phyloP scores from a whole-genome alignment of 2,113 vertebrate species.

The Dicentrarchus labrax region DNA sequence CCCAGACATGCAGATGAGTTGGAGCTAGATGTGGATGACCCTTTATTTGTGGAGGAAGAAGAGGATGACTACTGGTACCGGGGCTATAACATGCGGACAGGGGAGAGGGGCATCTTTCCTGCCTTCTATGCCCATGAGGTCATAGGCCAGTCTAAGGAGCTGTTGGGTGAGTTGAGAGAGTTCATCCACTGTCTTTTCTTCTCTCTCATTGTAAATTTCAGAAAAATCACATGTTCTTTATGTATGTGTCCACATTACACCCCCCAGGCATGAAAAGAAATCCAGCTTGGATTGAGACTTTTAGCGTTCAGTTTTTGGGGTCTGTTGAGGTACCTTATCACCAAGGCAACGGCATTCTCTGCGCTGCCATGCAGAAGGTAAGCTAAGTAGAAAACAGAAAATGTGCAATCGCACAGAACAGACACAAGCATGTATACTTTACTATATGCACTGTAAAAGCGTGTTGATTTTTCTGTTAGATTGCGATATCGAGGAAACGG shows the following conservation, averaged over 20 bases:
- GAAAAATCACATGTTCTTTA: background rate
- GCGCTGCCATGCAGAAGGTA: constrained; percentile 98
- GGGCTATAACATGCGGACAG: constrained; percentile 97
- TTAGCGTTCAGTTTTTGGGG: constrained; percentile 95
- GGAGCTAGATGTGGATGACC: constrained; percentile 96
- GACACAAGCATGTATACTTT: background rate
- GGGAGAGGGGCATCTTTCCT: constrained; percentile 95
- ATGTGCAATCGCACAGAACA: background rate
- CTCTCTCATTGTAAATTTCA: background rate
- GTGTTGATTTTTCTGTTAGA: constrained; percentile 76
- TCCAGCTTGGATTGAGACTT: constrained; percentile 93
- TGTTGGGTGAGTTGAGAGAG: constrained; percentile 83
- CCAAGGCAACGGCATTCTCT: constrained; percentile 96
- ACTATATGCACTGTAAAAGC: background rate
- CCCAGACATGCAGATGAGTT: constrained; percentile 95
- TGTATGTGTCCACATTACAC: constrained; percentile 12
- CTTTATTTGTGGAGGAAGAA: constrained; percentile 93
- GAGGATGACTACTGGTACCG: constrained; percentile 98
- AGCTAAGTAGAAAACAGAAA: constrained; percentile 26
- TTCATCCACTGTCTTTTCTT: background rate
- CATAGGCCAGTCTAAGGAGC: constrained; percentile 88
- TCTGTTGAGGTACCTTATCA: constrained; percentile 97
- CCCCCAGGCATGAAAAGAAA: constrained; percentile 89
- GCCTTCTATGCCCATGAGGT: constrained; percentile 97
- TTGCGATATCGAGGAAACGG: constrained; percentile 92